Conservation (phyloP, 2,888 invertebrate genomes). For the Cephus nigrinus region DNA sequence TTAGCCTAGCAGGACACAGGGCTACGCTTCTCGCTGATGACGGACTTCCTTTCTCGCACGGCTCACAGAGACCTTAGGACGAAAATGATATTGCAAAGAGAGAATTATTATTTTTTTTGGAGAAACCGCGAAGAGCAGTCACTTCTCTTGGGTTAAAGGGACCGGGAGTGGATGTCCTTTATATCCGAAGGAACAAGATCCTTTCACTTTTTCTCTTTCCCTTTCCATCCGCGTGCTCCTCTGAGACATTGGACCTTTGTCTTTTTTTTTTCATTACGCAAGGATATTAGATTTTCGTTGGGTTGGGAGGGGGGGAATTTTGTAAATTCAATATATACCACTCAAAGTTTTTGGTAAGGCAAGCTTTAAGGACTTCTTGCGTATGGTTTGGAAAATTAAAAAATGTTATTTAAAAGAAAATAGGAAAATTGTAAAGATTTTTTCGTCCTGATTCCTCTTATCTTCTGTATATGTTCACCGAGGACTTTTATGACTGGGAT, state of each 20-base stretch:
- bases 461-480: neutral
- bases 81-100: neutral
- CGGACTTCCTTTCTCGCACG: conserved; percentile 10
- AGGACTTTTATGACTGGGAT: neutral
- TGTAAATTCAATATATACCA: too few species aligned
- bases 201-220: conserved; percentile 10
- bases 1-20: conserved; percentile 42
- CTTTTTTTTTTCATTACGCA: neutral
- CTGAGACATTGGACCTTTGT: neutral
- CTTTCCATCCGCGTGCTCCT: neutral
- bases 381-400: too few species aligned
- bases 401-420: neutral
- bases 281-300: neutral
- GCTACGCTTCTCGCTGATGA: neutral
- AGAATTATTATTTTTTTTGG: neutral
- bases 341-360: too few species aligned
- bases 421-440: neutral
- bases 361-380: too few species aligned
- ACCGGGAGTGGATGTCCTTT: neutral
- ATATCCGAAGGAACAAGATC: neutral
- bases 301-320: neutral
- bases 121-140: neutral
- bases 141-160: neutral
- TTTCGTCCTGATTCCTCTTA: neutral
- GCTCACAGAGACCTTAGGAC: neutral